These are phyloP conservation scores for Tiphia femorata DNA, from an alignment of 2,888 invertebrate species.

Conservation along the genomic window DNA sequence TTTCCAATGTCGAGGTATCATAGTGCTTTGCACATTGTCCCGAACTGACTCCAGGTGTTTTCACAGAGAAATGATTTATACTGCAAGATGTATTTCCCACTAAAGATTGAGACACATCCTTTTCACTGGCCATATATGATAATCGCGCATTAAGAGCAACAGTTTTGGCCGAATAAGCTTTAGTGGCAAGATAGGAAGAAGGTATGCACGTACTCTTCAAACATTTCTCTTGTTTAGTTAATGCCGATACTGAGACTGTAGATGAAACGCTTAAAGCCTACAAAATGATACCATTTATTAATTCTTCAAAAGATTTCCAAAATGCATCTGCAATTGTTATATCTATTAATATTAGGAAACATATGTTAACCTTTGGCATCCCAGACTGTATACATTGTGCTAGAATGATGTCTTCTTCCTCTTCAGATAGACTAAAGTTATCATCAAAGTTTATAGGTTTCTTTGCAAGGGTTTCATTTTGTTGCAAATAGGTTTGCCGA, in stretches of 20 bases:
- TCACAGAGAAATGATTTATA: conserved; percentile 10
- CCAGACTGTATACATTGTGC: conserved; percentile 78
- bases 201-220: conserved; percentile 10
- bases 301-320: neutral
- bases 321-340: neutral
- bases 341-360: neutral
- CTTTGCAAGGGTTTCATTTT: conserved; percentile 14
- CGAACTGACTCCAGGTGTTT: conserved; percentile 5
- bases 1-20: neutral
- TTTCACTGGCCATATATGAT: conserved; percentile 14
- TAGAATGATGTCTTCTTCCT: conserved; percentile 75
- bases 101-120: conserved; percentile 1
- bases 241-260: conserved; percentile 1
- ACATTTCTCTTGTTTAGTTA: conserved; percentile 21
- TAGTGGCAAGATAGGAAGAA: conserved; percentile 5
- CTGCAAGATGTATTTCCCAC: conserved; percentile 5
- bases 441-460: conserved; percentile 71
- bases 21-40: neutral
- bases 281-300: neutral
- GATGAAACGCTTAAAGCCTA: conserved; percentile 34
- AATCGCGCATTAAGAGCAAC: conserved; percentile 6
- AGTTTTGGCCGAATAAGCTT: conserved; percentile 12
- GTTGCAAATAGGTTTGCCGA: conserved; percentile 22
- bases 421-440: conserved; percentile 71
- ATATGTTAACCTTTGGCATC: conserved; percentile 73